Conservation (phyloP, 2,888 invertebrate species). For the Diplolepis rosae region DNA sequence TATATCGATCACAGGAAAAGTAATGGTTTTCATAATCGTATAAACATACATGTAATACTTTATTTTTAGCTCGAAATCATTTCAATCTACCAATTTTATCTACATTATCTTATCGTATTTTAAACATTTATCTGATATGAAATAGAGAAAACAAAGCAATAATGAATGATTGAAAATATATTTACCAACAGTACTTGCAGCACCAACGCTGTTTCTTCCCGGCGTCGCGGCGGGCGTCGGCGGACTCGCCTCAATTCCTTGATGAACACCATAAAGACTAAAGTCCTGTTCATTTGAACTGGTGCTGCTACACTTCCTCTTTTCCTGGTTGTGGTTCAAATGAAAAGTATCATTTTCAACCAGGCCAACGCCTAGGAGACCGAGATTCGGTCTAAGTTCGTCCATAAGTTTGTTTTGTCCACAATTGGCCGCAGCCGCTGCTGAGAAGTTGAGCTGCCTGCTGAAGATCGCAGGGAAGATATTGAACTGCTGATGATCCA, state of each 20-base stretch:
- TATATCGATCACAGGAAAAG: too few species aligned
- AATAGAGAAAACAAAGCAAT: not conserved
- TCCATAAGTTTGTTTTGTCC: slow-evolving; percentile 90
- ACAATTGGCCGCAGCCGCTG: slow-evolving; percentile 75
- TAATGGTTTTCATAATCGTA: too few species aligned
- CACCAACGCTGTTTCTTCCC: slow-evolving; percentile 69
- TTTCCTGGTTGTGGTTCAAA: slow-evolving; percentile 75
- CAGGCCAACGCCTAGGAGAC: slow-evolving; percentile 85
- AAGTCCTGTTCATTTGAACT: slow-evolving; percentile 92
- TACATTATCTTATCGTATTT: too few species aligned
- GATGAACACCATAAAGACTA: slow-evolving; percentile 84
- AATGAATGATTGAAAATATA: slow-evolving; percentile 28
- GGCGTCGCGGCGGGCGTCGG: slow-evolving; percentile 70
- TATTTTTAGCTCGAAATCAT: too few species aligned
- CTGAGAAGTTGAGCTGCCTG: slow-evolving; percentile 88
- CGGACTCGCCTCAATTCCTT: slow-evolving; percentile 72
- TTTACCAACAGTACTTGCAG: slow-evolving; percentile 67
- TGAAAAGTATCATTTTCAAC: slow-evolving; percentile 85
- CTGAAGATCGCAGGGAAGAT: slow-evolving; percentile 94
- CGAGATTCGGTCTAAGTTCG: slow-evolving; percentile 88
- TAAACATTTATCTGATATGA: not conserved
- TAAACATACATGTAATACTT: too few species aligned
- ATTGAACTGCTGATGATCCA: slow-evolving; percentile 88
- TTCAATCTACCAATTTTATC: too few species aligned
- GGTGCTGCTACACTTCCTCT: slow-evolving; percentile 86